Evolutionary conservation across 2,888 invertebrate genomes (phyloP), one percentile per base, ranked within the genome.

Genomic region (Torymus aiolomorphi): DNA sequence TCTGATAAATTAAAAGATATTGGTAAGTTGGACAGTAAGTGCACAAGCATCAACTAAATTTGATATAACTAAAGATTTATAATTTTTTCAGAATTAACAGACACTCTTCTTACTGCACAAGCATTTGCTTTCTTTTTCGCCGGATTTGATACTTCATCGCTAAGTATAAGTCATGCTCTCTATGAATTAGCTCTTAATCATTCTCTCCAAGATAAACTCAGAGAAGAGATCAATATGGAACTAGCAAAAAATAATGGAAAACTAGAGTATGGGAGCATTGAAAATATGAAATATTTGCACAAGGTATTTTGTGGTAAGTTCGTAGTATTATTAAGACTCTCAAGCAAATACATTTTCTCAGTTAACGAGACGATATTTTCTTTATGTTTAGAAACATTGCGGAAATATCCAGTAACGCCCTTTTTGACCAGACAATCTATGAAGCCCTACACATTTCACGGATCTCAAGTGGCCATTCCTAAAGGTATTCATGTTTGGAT

Each of bases 121-220:
- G 88, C 90, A 1, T 89, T 91, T 61, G 88, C 91, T 14, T 92
- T 92, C 83, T 91, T 91, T 78, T 63, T 89, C 57, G 92, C 91
- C 61, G 92, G 92, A 11, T 92, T 91, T 80, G 91, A 92, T 83
- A 91, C 91, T 0, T 91, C 91, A 0, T 90, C 91, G 0, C 87
- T 90, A 1, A 90, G 91, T 0, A 87, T 91, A 69, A 89, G 89
- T 70, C 90, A 91, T 80, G 87, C 88, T 31, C 84, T 91, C 11
- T 91, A 91, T 82, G 89, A 90, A 81, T 85, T 92, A 16, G 91
- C 92, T 0, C 80, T 89, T 2, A 87, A 91, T 83, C 90, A 86
- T 4, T 85, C 88, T 2, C 84, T 91, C n/a, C 92, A 92, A 81
- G 87, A 90, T 10, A 88, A 85, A 76, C 83, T 91, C 20, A 84